Evolutionary conservation across 2,797 vertebrate genomes (phyloP), one percentile per base, ranked within the genome.

Genomic region (Cyprinella venusta): DNA sequence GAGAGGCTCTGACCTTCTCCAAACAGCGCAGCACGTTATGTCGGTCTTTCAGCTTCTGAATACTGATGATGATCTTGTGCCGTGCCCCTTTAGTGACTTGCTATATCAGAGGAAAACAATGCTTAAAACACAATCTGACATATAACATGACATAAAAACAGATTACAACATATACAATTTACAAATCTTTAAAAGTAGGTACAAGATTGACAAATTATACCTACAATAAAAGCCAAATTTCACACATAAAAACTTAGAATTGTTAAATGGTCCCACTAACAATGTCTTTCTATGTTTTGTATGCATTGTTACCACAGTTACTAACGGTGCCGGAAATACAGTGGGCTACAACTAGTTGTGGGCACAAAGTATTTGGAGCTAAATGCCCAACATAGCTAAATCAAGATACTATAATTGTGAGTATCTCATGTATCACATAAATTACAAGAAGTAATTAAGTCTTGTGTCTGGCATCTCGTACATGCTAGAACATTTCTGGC

Each of bases 31-130:
- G 96, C 54, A 98, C 93, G 87, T 96, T 97, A 89, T 98, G 97
- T 79, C 98, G 94, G 88, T 99, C 98, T 91, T 96, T 98, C 87
- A 99, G 96, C 91, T 99, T 99, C 93, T 97, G 96, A 92, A 99
- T 98, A 90, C 98, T 99, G 94, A 99, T 98, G 85, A 99, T 96
- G 61, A 99, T 99, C 94, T 99, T 99, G 94, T 99, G 98, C 86
- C 98, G 93, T 0, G 98, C 98, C 6, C 98, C 98, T 96, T 99
- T 99, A 90, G 98, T 99, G 92, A 99, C 98, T 4, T 97, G 98
- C 98, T 99, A 94, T 75, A 90, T 16, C 6, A 72, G 80, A 81
- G 40, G 5, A 80, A 63, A 69, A 40, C 7, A 21, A 59, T 36
- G 61, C 16, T 56, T 30, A 71, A 65, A 30, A 65, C 33, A 2